Evolutionary conservation across 2,888 invertebrate species (phyloP).

Genomic region (Norana najaformis): DNA sequence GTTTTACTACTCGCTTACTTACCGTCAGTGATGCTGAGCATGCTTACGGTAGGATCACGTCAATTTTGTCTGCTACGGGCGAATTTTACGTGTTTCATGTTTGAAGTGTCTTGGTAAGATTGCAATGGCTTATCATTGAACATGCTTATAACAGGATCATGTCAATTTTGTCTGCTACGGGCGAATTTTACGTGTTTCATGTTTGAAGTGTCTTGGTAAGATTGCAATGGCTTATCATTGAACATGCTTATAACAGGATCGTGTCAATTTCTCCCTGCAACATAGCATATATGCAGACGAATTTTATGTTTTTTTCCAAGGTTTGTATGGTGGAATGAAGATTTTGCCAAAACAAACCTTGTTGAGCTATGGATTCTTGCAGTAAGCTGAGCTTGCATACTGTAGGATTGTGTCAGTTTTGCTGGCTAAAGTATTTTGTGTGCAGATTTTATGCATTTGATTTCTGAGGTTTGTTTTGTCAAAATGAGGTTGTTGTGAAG

Average conservation of each 20-base stretch:
- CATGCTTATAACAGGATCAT: not conserved
- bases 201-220: not conserved
- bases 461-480: not conserved
- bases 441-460: not conserved
- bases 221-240: not conserved
- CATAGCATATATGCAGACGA: not conserved
- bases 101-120: not conserved
- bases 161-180: not conserved
- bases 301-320: not conserved
- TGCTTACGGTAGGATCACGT: not conserved
- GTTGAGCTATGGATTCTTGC: not conserved
- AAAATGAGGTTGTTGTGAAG: not conserved
- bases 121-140: no score
- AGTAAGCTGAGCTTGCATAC: not conserved
- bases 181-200: not conserved
- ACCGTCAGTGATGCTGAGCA: not conserved
- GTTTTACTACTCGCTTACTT: constrained; percentile 13
- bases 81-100: not conserved
- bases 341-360: not conserved
- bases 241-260: not conserved
- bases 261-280: not conserved
- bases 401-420: not conserved
- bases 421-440: not conserved
- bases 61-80: not conserved
- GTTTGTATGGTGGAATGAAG: not conserved